Evolutionary conservation across 2,888 invertebrate species (phyloP), one percentile per base, ranked within the genome.

Genomic region (Mythimna impura): DNA sequence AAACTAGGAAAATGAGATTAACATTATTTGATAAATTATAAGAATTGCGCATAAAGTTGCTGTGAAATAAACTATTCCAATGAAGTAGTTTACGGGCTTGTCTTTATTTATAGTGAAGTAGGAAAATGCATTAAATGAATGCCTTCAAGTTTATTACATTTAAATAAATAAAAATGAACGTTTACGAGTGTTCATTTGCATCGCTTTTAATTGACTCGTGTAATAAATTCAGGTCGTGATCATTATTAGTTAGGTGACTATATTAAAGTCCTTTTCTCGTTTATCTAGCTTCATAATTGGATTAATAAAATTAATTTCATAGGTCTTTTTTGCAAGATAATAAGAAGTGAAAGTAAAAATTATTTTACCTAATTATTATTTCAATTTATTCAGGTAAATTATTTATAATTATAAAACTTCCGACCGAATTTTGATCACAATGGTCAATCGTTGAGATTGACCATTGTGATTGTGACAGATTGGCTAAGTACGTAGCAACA

Each of bases 111-210:
- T 36, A 25, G 36, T 12, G 12, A n/a, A 63, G 47, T 72, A 43
- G 30, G 71, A 72, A 73, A 80, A 74, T 78, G 78, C 78, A 79
- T 84, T 74, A 80, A 83, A 83, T 75, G 52, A 69, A 81, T 66
- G 77, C 22, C 52, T 30, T 22, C 14, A 50, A 77, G 70, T 86
- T 79, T 71, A 81, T 76, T 84, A 83, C 81, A 81, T 85, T 84
- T 80, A 81, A 83, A 83, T 75, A 70, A 75, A 75, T 66, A 79
- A 76, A 83, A 78, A 84, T 68, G 77, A 72, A 66, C 57, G 67
- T 86, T 88, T 85, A 85, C 81, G 85, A 84, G 78, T 76, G 70
- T 82, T 70, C 73, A 88, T 87, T 88, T 87, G 87, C 84, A 88
- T 88, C 75, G 60, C 78, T 87, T 85, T 85, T 84, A 87, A 88